These are phyloP conservation scores for Helobdella robusta DNA, from an alignment of 2,888 invertebrate genomes.

Conservation along the genomic window DNA sequence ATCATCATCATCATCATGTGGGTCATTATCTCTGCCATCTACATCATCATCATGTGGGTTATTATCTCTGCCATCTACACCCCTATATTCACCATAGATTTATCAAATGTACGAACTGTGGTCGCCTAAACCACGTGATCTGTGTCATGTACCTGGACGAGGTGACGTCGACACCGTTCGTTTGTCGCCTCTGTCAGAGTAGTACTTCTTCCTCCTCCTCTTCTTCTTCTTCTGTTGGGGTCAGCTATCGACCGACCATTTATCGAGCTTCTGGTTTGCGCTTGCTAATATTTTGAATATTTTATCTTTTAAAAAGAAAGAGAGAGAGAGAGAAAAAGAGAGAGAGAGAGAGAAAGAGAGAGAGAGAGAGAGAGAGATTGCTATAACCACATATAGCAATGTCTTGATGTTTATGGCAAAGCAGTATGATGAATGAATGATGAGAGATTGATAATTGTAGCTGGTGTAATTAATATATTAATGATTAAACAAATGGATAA, in stretches of 20 bases:
- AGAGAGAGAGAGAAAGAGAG: no score
- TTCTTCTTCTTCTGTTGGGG: neutral
- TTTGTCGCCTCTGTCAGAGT: neutral
- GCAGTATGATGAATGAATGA: no score
- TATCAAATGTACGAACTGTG: conserved; percentile 15
- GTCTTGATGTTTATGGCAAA: no score
- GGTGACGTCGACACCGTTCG: conserved; percentile 13
- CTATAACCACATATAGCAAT: no score
- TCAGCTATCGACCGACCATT: conserved; percentile 9
- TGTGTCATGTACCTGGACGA: conserved; percentile 22
- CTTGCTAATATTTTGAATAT: neutral
- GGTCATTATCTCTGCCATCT: neutral
- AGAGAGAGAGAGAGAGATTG: no score
- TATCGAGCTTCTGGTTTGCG: conserved; percentile 12
- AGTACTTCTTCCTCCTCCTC: neutral
- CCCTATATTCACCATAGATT: conserved; percentile 2
- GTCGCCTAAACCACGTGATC: conserved; percentile 17
- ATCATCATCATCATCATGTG: neutral
- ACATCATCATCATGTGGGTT: neutral
- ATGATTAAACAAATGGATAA: no score
- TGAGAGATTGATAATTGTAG: no score
- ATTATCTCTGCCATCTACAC: neutral
- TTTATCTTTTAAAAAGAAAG: no score
- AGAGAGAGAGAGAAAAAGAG: no score
- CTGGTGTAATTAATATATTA: no score